A percentile compares a stretch with the other conserved stretches of the same genome.
Conservation (phyloP, 1,140 invertebrate genomes). For the Harpegnathos saltator region DNA sequence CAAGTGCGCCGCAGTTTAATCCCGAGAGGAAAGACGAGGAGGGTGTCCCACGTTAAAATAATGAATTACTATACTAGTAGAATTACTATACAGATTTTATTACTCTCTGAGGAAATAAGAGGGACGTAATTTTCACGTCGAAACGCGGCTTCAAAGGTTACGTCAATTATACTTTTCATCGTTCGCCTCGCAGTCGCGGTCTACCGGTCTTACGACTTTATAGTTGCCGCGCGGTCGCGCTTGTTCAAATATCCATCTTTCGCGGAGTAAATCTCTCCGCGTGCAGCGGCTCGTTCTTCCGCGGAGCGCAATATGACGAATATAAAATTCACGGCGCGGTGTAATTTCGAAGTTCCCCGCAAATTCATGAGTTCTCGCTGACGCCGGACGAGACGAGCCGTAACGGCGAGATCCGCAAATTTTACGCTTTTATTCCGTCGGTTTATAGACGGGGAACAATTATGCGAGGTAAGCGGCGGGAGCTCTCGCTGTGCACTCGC, state of each 20-base stretch:
- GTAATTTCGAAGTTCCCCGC: conserved; percentile 20
- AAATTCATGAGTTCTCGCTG: conserved; percentile 3
- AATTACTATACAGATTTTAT: too few relatives aligned
- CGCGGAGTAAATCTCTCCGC: neutral
- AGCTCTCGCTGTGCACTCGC: neutral
- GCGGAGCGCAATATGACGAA: neutral
- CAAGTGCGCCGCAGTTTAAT: too few relatives aligned
- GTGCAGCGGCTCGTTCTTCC: neutral
- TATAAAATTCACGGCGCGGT: neutral
- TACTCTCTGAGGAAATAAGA: too few relatives aligned
- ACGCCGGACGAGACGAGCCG: neutral
- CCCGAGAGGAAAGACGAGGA: too few relatives aligned
- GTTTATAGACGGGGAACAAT: conserved; percentile 49
- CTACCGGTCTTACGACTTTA: neutral
- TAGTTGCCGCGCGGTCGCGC: too few relatives aligned
- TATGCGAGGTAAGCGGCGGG: conserved; percentile 46
- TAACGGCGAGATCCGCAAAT: neutral
- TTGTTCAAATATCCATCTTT: neutral
- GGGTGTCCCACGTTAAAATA: too few relatives aligned
- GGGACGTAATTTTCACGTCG: too few relatives aligned
- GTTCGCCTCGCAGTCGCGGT: neutral
- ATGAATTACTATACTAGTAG: too few relatives aligned
- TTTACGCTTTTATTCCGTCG: conserved; percentile 15
- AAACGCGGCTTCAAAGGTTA: too few relatives aligned
- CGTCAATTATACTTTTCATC: neutral